Base-by-base conservation (phyloP, 1,140 invertebrate genomes). In the Carposina sasakii region DNA sequence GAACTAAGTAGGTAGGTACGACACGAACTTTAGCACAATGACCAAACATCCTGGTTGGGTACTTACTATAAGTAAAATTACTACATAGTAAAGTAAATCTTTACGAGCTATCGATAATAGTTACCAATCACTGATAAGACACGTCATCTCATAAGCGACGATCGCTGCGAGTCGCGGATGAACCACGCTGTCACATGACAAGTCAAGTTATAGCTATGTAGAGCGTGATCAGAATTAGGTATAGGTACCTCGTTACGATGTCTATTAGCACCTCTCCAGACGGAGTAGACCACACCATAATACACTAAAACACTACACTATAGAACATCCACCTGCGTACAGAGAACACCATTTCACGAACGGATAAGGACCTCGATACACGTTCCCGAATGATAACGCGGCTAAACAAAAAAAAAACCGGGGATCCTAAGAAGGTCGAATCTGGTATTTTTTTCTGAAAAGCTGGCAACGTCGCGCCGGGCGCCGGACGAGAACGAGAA, bases 341-440 rank as follows among this genome's bases (percentile, higher is more conserved):
- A 57, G 54, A 57, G 54, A 52, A 44, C 68, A 71, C 71, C 76
- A 81, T 81, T 70, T 71, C 77, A 66, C 63, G 28, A 45, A 63
- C 66, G 70, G 71, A 75, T 76, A 76, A 76, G 72, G 69, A 74
- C 70, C 67, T 58, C 64, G 33, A 54, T 60, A 61, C 52, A 63
- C 70, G 71, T 73, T 76, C 75, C 74, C 60, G 68, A 79, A 74
- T 78, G 79, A 83, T 81, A 83, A 83, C 79, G 71, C 71, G 70
- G 68, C 69, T 65, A 77, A 82, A 79, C 74, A 81, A 81, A 81
- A 83, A 48, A 79, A 79, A 83, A 83, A 75, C 60, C 75, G 62
- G 67, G 76, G 75, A 70, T 81, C 78, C 78, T 73, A 81, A 81
- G 76, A 82, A 81, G 78, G 76, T 81, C 76, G 76, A 81, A 79